Evolutionary conservation across 1,140 invertebrate genomes (phyloP).

Genomic region (Pygmarrhopalites habei): DNA sequence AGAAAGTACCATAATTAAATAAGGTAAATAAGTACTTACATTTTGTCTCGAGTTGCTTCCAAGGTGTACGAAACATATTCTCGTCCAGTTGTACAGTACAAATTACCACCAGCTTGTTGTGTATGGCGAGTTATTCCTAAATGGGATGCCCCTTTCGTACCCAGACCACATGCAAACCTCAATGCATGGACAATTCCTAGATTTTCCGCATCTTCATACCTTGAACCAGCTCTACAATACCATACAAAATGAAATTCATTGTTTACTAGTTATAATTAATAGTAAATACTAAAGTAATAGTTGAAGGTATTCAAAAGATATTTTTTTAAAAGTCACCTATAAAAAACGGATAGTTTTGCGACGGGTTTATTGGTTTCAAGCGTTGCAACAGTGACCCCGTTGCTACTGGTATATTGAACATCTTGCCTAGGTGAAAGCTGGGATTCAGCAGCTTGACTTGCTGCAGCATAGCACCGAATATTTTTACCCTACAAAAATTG

Average conservation of each 20-base stretch:
- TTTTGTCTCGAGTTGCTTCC: slow-evolving; percentile 57
- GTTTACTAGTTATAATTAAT: background rate
- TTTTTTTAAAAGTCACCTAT: slow-evolving; percentile 13
- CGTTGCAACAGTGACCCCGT: slow-evolving; percentile 23
- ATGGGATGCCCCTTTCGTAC: slow-evolving; percentile 56
- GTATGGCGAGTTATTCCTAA: slow-evolving; percentile 75
- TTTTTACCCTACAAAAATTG: slow-evolving; percentile 21
- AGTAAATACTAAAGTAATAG: background rate
- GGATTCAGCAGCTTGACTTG: background rate
- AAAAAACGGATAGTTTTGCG: slow-evolving; percentile 31
- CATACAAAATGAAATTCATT: background rate
- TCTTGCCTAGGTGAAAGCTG: slow-evolving; percentile 14
- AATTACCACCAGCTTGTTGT: slow-evolving; percentile 67
- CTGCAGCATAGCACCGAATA: background rate
- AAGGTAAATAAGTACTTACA: too few relatives aligned
- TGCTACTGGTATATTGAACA: slow-evolving; percentile 20
- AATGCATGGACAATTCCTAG: slow-evolving; percentile 68
- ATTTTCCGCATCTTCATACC: slow-evolving; percentile 69
- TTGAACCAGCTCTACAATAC: slow-evolving; percentile 68
- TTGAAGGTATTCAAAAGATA: background rate
- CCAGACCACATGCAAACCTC: slow-evolving; percentile 62
- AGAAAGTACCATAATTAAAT: too few relatives aligned
- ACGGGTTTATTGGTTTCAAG: slow-evolving; percentile 33
- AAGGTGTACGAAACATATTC: slow-evolving; percentile 76
- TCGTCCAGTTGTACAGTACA: slow-evolving; percentile 62